phyloP scores from a whole-genome alignment of 1,140 invertebrate genomes.

The Zaprionus davidi region DNA sequence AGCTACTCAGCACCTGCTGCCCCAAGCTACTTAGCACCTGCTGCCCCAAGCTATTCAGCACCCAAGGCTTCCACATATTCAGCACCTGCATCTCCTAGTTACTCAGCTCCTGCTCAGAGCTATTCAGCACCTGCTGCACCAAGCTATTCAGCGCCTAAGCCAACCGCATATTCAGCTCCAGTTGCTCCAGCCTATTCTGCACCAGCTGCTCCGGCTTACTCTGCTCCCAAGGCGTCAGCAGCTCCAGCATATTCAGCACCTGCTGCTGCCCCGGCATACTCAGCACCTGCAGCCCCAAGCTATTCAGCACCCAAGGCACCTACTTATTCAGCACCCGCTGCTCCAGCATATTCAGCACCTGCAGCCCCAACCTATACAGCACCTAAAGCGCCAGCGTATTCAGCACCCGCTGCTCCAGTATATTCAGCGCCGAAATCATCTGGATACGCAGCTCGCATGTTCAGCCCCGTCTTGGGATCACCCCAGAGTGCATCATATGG shows the following conservation, averaged over 20 bases:
- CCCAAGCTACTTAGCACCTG: constrained; percentile 34
- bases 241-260: constrained; percentile 35
- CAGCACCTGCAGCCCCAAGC: constrained; percentile 5
- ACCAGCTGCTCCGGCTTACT: constrained; percentile 33
- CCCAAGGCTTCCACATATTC: constrained; percentile 28
- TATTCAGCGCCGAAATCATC: constrained; percentile 31
- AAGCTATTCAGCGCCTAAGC: background rate
- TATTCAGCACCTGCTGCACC: constrained; percentile 26
- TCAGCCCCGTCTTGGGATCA: constrained; percentile 34
- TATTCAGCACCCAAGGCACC: background rate
- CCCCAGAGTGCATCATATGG: constrained; percentile 28
- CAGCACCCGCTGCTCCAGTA: constrained; percentile 31
- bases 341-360: constrained; percentile 47
- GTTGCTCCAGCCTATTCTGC: constrained; percentile 42
- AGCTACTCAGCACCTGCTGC: constrained; percentile 32
- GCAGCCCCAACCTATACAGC: constrained; percentile 23
- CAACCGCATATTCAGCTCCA: constrained; percentile 9
- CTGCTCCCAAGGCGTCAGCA: background rate
- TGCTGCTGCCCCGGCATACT: constrained; percentile 32
- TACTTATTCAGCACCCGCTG: constrained; percentile 10
- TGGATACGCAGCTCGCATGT: constrained; percentile 47
- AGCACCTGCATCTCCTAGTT: constrained; percentile 25
- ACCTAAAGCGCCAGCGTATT: constrained; percentile 20
- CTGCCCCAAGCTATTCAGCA: background rate
- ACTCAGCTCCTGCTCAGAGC: constrained; percentile 31